Conservation (phyloP, 2,888 invertebrate species). For the Polyommatus icarus region DNA sequence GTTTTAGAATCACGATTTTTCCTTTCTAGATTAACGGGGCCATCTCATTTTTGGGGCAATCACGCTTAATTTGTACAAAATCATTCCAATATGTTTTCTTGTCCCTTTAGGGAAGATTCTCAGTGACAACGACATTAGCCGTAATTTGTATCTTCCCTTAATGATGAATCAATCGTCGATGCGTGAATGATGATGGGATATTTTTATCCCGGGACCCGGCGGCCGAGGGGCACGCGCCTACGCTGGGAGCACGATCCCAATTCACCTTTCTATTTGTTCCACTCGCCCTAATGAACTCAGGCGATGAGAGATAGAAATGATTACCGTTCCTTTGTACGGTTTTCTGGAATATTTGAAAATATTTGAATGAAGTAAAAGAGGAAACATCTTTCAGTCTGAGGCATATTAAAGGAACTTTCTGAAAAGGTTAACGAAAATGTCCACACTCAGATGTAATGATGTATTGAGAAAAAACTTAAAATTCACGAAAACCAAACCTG, state of each 20-base stretch:
- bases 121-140: background rate
- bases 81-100: background rate
- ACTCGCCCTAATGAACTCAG: constrained; percentile 42
- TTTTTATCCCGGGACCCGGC: constrained; percentile 55
- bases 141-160: constrained; percentile 1
- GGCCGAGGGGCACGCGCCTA: constrained; percentile 65
- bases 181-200: constrained; percentile 48
- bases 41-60: background rate
- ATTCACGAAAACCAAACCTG: background rate
- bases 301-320: constrained; percentile 35
- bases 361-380: background rate
- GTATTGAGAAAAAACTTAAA: background rate
- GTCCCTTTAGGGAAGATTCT: background rate
- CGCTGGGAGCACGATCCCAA: constrained; percentile 68
- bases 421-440: too few species aligned
- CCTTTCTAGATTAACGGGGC: background rate
- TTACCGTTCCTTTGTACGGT: background rate
- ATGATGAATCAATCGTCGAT: constrained; percentile 17
- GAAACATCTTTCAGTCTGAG: background rate
- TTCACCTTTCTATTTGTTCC: constrained; percentile 60
- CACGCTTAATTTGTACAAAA: background rate
- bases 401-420: background rate
- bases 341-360: background rate
- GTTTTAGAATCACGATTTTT: too few species aligned
- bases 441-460: too few species aligned